Evolutionary conservation across 2,888 invertebrate species (phyloP), one percentile per base, ranked within the genome.

Genomic region (Ormyrus pomaceus): DNA sequence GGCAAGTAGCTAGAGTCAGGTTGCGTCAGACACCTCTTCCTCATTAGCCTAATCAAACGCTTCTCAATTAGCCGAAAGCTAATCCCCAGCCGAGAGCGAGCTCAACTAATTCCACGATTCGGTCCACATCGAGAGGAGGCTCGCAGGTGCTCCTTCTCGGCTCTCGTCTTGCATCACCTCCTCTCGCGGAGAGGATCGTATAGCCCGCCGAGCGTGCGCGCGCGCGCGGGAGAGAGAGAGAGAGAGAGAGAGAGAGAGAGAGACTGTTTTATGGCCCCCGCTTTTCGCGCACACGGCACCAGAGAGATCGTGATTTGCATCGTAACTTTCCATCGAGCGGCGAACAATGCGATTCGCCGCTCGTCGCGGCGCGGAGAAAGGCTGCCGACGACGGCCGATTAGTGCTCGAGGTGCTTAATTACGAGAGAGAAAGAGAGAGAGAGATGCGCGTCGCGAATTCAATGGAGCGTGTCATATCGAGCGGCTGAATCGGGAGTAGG

Each of bases 281-380:
- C 34, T 34, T 34, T 34, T 34, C 34, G 34, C 34, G 34, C 34
- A 34, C 34, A 34, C 34, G 4, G 34, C 59, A 11, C n/a, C 45
- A 19, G 50, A 6, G 46, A 64, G 73, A 73, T 73, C 73, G 65
- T 65, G 73, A 73, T 73, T 73, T 73, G 73, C 73, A 73, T 73
- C 73, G 45, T 6, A 71, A 71, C 71, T 72, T 72, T 72, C 71
- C 34, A 72, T 71, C 19, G 46, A 10, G 5, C 9, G 61, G 51
- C 50, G 56, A 7, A 34, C 34, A 34, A 34, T 34, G 3, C 9
- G 45, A 58, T 34, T 34, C 34, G 34, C 34, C 34, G 34, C 34
- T 34, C 34, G 34, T 34, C 34, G 34, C 10, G 9, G 6, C 11
- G 48, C 48, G 62, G 73, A 74, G 74, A 66, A 74, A 74, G 74